Conservation (phyloP, 2,888 invertebrate species). For the Ornithoptera priamus region DNA sequence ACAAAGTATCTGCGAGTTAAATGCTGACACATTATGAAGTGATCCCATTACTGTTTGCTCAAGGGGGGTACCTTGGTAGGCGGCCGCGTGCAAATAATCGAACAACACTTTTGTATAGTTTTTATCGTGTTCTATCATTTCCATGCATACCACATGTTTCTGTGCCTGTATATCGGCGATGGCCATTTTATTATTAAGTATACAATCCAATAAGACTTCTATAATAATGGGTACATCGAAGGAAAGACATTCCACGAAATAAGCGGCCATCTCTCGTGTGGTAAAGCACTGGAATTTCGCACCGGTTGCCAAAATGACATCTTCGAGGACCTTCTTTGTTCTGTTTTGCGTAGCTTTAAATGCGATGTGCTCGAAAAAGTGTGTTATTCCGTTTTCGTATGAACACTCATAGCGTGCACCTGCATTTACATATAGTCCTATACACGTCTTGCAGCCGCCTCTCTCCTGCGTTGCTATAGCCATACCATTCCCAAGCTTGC, state of each 20-base stretch:
- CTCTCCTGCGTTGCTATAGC: conserved; percentile 96
- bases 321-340: conserved; percentile 90
- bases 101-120: conserved; percentile 48
- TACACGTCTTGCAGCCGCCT: conserved; percentile 80
- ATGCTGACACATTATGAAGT: conserved; percentile 82
- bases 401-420: conserved; percentile 60
- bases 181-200: conserved; percentile 86
- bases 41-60: conserved; percentile 80
- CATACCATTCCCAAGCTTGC: conserved; percentile 89
- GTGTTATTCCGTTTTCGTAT: conserved; percentile 58
- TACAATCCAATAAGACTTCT: conserved; percentile 95
- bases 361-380: conserved; percentile 68
- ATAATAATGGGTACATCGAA: conserved; percentile 92
- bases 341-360: conserved; percentile 84
- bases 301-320: conserved; percentile 96
- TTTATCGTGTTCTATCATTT: conserved; percentile 60
- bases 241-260: conserved; percentile 95
- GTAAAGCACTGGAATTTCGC: conserved; percentile 98
- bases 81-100: conserved; percentile 68
- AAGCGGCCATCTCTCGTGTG: conserved; percentile 96
- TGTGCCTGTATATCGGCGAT: conserved; percentile 54
- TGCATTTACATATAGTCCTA: conserved; percentile 58
- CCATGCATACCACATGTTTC: conserved; percentile 53
- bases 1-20: conserved; percentile 84
- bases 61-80: conserved; percentile 71